Evolutionary conservation across 2,113 vertebrate species (phyloP).

Genomic region (Catharus bicknelli): DNA sequence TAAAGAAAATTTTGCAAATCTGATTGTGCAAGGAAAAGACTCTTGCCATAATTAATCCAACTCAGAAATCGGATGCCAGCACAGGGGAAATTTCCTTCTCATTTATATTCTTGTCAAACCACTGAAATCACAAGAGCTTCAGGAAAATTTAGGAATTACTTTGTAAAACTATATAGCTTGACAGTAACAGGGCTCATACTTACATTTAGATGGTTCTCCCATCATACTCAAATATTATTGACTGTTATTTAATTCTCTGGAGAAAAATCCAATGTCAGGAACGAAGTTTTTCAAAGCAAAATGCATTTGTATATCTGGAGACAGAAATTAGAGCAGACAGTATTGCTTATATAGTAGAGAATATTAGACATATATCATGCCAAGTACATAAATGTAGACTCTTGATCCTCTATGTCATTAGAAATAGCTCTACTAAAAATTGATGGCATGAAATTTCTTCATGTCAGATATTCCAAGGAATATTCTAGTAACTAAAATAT

Average conservation of each 20-base stretch:
- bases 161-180: constrained; percentile 6
- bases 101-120: constrained; percentile 12
- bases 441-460: not conserved
- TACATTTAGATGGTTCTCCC: not conserved
- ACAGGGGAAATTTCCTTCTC: constrained; percentile 11
- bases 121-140: not conserved
- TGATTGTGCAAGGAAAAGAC: not conserved
- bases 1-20: constrained; percentile 1
- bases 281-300: not conserved
- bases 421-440: not conserved
- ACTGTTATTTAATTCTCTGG: not conserved
- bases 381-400: not conserved
- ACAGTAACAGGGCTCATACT: not conserved
- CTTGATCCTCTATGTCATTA: not conserved
- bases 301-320: not conserved
- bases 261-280: not conserved
- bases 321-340: not conserved
- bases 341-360: not conserved
- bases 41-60: constrained; percentile 19
- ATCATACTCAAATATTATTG: not conserved
- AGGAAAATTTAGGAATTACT: constrained; percentile 17
- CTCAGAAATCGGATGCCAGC: constrained; percentile 16
- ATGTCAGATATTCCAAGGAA: not conserved
- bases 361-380: not conserved
- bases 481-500: not conserved